Evolutionary conservation across 1,140 invertebrate species (phyloP).

Genomic region (Drosophila ficusphila): DNA sequence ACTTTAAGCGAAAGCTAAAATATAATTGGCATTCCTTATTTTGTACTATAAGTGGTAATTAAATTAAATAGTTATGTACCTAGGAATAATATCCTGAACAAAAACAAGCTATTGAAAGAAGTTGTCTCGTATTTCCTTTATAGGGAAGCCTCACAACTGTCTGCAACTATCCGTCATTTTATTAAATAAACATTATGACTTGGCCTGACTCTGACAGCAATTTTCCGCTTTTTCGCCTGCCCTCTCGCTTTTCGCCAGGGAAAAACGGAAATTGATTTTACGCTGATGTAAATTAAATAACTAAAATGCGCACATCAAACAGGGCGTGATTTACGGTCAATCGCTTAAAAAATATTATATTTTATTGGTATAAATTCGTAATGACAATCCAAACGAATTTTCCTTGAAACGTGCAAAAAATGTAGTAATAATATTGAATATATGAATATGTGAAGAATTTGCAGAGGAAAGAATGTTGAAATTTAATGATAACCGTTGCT

Average conservation of each 20-base stretch:
- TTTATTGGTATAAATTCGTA: conserved; percentile 24
- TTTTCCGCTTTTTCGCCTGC: conserved; percentile 7
- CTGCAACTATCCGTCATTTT: conserved; percentile 4
- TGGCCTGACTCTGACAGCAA: conserved; percentile 10
- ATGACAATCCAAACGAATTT: background rate
- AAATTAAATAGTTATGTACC: background rate
- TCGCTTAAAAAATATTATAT: conserved; percentile 10
- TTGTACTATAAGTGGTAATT: background rate
- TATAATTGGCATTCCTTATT: background rate
- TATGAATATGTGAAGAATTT: conserved; percentile 10
- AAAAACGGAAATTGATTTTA: conserved; percentile 43
- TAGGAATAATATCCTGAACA: background rate
- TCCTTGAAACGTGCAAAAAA: background rate
- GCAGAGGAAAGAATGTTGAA: background rate
- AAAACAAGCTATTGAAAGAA: background rate
- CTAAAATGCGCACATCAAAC: conserved; percentile 15
- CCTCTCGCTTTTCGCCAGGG: background rate
- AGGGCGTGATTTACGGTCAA: conserved; percentile 2
- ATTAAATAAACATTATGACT: conserved; percentile 28
- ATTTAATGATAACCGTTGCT: background rate
- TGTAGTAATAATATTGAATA: background rate
- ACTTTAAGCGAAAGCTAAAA: no score
- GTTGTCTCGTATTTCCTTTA: background rate
- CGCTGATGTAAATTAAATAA: conserved; percentile 30
- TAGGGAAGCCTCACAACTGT: background rate